Percentiles rank a stretch among this genome's conserved stretches.
phyloP scores from a whole-genome alignment of 2,888 invertebrate genomes.

The Diplazon laetatorius region DNA sequence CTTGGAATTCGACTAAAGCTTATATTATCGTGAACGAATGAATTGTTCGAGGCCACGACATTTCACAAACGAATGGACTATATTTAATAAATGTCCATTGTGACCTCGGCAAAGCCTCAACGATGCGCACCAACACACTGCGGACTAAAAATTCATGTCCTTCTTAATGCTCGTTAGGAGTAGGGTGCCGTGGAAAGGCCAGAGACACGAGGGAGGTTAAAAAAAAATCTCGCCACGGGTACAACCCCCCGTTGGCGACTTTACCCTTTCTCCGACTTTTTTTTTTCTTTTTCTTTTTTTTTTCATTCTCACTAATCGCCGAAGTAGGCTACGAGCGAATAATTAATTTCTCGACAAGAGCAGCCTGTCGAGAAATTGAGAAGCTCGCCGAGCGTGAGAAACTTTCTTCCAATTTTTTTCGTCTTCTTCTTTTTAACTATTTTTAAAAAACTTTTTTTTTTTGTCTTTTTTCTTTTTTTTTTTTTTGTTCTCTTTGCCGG shows the following conservation, averaged over 20 bases:
- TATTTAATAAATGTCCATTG: slow-evolving; percentile 23
- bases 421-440: no score
- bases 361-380: slow-evolving; percentile 47
- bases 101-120: not conserved
- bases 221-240: slow-evolving; percentile 16
- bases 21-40: no score
- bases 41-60: no score
- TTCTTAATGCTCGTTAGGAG: slow-evolving; percentile 52
- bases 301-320: slow-evolving; percentile 57
- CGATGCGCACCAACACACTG: slow-evolving; percentile 5
- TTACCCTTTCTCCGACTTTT: slow-evolving; percentile 43
- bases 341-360: slow-evolving; percentile 58
- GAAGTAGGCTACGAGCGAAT: slow-evolving; percentile 58
- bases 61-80: slow-evolving; percentile 18
- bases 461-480: slow-evolving; percentile 7
- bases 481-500: not conserved
- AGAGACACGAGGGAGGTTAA: not conserved
- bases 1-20: no score
- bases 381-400: slow-evolving; percentile 26
- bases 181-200: slow-evolving; percentile 27
- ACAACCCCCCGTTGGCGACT: slow-evolving; percentile 34
- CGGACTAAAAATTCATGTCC: slow-evolving; percentile 54
- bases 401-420: slow-evolving; percentile 21
- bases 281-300: slow-evolving; percentile 42
- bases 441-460: no score